A percentile compares a stretch with the other conserved stretches of the same genome.
Conservation (phyloP, 1,140 invertebrate genomes). For the Eulimnadia texana region DNA sequence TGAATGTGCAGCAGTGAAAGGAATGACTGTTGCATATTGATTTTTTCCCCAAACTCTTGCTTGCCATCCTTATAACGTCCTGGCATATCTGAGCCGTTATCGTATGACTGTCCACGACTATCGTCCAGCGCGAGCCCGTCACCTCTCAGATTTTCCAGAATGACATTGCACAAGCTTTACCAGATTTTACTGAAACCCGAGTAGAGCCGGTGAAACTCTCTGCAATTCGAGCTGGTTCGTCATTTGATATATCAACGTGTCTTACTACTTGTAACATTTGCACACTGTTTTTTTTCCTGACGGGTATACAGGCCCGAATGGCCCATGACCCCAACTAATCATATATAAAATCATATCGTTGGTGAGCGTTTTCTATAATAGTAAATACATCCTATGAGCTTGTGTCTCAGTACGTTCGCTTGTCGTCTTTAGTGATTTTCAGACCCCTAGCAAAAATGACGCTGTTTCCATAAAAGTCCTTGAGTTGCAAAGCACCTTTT, state of each 20-base stretch:
- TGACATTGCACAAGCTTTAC: constrained; percentile 15
- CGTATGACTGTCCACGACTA: constrained; percentile 27
- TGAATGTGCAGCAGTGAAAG: constrained; percentile 17
- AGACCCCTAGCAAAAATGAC: too few species aligned
- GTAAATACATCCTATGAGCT: too few species aligned
- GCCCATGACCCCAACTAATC: too few species aligned
- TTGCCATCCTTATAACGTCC: constrained; percentile 23
- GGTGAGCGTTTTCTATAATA: too few species aligned
- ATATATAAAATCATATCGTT: too few species aligned
- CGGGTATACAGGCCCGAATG: too few species aligned
- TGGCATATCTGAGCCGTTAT: constrained; percentile 28
- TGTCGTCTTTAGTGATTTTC: too few species aligned
- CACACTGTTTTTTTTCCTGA: too few species aligned
- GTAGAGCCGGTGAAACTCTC: constrained; percentile 20
- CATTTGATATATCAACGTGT: constrained; percentile 13
- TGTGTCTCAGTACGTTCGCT: too few species aligned
- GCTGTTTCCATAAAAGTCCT: too few species aligned
- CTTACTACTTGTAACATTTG: constrained; percentile 11
- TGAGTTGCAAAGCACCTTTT: too few species aligned
- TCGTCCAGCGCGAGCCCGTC: constrained; percentile 18
- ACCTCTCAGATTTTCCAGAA: constrained; percentile 17
- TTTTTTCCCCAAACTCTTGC: constrained; percentile 15
- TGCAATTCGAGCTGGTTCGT: constrained; percentile 1
- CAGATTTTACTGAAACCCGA: constrained; percentile 18
- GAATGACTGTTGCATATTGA: constrained; percentile 18